A percentile compares a stretch with the other conserved stretches of the same genome.
phyloP scores from a whole-genome alignment of 2,888 invertebrate species.

The Sinhomidia bicolor region DNA sequence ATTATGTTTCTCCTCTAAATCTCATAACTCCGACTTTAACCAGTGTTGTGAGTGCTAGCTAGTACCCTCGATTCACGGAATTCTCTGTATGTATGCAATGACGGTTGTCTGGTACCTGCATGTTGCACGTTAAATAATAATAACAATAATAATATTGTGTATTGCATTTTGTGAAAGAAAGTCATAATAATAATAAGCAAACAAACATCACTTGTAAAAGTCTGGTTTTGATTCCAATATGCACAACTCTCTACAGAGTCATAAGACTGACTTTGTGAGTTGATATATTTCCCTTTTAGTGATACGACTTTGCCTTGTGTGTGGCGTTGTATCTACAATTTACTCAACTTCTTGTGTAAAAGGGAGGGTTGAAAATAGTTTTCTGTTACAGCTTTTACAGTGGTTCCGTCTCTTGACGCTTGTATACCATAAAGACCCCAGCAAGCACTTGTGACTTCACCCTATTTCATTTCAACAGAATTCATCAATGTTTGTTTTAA shows the following conservation, averaged over 20 bases:
- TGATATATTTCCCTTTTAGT: too few relatives aligned
- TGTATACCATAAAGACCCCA: conserved; percentile 11
- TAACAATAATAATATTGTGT: not conserved
- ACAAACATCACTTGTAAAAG: not conserved
- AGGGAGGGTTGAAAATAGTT: conserved; percentile 2
- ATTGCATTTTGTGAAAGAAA: not conserved
- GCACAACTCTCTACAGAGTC: not conserved
- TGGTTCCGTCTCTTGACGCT: not conserved
- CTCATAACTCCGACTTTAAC: conserved; percentile 45
- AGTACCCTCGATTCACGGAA: conserved; percentile 6
- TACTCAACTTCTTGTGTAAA: not conserved
- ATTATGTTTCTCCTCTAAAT: conserved; percentile 46
- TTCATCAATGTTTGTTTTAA: not conserved
- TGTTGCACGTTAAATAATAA: not conserved
- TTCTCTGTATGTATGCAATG: not conserved
- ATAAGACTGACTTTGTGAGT: too few relatives aligned
- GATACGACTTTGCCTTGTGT: not conserved
- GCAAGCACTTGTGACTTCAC: too few relatives aligned
- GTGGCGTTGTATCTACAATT: not conserved
- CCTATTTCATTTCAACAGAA: not conserved
- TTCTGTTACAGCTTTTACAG: conserved; percentile 4
- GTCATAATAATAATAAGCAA: not conserved
- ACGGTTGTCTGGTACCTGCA: not conserved
- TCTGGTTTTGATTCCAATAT: not conserved
- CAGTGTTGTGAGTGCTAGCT: conserved; percentile 1